Percentiles rank a stretch among this genome's conserved stretches.
phyloP scores from a whole-genome alignment of 2,888 invertebrate species.

The Pyrrhia umbra region DNA sequence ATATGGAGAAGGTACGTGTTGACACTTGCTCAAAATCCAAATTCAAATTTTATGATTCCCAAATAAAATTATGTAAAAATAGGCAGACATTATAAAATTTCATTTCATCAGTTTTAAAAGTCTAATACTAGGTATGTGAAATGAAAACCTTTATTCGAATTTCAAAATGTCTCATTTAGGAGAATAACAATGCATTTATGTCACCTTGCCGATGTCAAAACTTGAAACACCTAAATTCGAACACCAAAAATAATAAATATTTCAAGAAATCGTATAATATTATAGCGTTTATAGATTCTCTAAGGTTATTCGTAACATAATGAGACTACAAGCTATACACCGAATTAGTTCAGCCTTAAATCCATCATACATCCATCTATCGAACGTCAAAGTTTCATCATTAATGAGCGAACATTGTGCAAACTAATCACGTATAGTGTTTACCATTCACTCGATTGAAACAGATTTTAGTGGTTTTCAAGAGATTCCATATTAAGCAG shows the following conservation, averaged over 20 bases:
- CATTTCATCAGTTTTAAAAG: neutral
- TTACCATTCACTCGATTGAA: conserved; percentile 38
- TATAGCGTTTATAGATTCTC: neutral
- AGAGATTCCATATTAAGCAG: conserved; percentile 22
- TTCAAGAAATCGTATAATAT: neutral
- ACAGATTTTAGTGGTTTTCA: conserved; percentile 32
- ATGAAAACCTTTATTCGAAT: neutral
- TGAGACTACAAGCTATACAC: conserved; percentile 8
- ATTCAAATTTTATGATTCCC: too few species aligned
- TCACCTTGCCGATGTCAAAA: neutral
- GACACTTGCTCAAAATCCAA: too few species aligned
- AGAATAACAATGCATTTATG: neutral
- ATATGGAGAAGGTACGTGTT: too few species aligned
- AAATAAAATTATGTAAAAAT: neutral
- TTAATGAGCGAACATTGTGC: conserved; percentile 43
- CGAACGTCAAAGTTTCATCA: conserved; percentile 52
- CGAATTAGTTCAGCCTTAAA: conserved; percentile 38
- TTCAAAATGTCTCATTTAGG: neutral
- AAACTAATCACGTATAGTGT: conserved; percentile 47
- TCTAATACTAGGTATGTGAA: neutral
- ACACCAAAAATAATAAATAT: neutral
- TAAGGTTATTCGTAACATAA: conserved; percentile 1
- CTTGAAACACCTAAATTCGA: neutral
- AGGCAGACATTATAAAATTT: neutral
- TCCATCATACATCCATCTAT: conserved; percentile 36